A percentile compares a stretch with the other conserved stretches of the same genome.
Conservation (phyloP, 2,113 vertebrate species). For the Agapornis roseicollis region DNA sequence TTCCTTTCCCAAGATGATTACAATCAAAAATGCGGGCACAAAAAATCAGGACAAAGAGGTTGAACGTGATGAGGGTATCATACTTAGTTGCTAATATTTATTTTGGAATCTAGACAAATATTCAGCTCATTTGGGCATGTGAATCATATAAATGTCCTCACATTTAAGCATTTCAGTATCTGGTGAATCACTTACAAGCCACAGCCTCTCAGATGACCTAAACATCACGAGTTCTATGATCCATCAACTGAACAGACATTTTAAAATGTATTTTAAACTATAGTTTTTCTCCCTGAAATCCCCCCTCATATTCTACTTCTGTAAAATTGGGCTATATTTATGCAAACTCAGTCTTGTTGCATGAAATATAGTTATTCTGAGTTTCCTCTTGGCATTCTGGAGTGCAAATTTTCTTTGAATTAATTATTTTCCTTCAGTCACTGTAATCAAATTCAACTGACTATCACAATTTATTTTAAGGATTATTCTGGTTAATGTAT, state of each 20-base stretch:
- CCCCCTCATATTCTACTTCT: not conserved
- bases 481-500: slow-evolving; percentile 61
- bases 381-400: not conserved
- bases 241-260: not conserved
- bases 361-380: not conserved
- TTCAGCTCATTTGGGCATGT: not conserved
- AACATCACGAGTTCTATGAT: not conserved
- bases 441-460: slow-evolving; percentile 38
- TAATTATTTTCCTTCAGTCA: slow-evolving; percentile 53
- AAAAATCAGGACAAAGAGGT: not conserved
- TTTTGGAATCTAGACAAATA: not conserved
- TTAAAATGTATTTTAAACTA: not conserved
- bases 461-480: slow-evolving; percentile 55
- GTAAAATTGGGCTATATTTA: not conserved
- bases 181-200: not conserved
- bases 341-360: slow-evolving; percentile 26
- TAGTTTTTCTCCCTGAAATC: not conserved
- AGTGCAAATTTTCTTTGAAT: slow-evolving; percentile 31
- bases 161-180: not conserved
- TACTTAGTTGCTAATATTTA: not conserved
- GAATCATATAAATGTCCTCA: not conserved
- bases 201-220: not conserved
- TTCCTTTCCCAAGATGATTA: not conserved
- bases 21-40: not conserved
- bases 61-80: not conserved